Evolutionary conservation across 30 jellyfish, hydroid and myxozoan species (phyloP).

Genomic region (Cassiopea andromeda): DNA sequence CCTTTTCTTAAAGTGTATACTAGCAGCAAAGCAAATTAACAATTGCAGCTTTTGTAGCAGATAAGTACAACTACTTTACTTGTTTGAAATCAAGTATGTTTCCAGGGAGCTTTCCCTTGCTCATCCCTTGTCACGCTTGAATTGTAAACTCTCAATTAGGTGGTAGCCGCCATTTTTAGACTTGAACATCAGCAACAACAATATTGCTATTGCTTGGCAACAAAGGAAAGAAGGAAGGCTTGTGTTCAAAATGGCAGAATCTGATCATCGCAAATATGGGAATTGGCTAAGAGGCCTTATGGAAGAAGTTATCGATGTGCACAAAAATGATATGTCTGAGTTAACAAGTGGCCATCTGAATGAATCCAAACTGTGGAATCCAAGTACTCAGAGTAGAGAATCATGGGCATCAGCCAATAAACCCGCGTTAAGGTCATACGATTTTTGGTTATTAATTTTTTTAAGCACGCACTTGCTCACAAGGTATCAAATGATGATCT

Average conservation of each 20-base stretch:
- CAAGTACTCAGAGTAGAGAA: conserved; percentile 29
- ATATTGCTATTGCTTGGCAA: conserved; percentile 31
- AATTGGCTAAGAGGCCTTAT: conserved; percentile 25
- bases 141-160: background rate
- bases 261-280: conserved; percentile 20
- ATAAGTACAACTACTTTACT: conserved; percentile 1
- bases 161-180: background rate
- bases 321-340: conserved; percentile 67
- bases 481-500: no score
- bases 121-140: background rate
- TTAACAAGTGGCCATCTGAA: conserved; percentile 80
- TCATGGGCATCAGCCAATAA: conserved; percentile 71
- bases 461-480: no score
- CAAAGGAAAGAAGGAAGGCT: conserved; percentile 10
- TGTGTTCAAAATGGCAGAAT: conserved; percentile 46
- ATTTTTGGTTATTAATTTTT: background rate
- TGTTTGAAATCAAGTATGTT: conserved; percentile 55
- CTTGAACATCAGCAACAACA: conserved; percentile 28
- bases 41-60: no score
- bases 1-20: no score
- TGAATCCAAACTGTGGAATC: conserved; percentile 73
- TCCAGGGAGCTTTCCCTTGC: conserved; percentile 23
- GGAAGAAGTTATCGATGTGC: conserved; percentile 71
- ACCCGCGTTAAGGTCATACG: conserved; percentile 41
- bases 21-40: no score